These are phyloP conservation scores for Oryzias javanicus DNA, from an alignment of 2,113 vertebrate species.

Conservation along the genomic window DNA sequence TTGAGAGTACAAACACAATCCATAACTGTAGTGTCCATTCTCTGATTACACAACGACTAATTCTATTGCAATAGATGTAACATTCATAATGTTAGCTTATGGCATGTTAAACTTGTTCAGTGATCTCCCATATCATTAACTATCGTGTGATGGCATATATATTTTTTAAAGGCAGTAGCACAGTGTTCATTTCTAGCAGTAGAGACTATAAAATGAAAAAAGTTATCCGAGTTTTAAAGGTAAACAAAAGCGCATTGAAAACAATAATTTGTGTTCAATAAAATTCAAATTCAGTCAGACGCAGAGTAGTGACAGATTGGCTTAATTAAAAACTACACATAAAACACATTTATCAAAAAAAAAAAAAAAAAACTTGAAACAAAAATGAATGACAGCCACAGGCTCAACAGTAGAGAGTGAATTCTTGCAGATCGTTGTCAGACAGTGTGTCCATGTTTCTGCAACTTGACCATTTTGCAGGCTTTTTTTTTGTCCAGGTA, in stretches of 20 bases:
- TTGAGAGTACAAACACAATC: slow-evolving; percentile 53
- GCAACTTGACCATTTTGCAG: slow-evolving; percentile 42
- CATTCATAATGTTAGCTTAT: slow-evolving; percentile 65
- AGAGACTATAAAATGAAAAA: slow-evolving; percentile 72
- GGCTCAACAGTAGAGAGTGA: slow-evolving; percentile 43
- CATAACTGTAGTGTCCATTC: slow-evolving; percentile 33
- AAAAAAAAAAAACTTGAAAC: slow-evolving; percentile 60
- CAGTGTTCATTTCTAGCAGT: slow-evolving; percentile 73
- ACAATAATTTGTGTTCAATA: slow-evolving; percentile 58
- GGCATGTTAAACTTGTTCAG: slow-evolving; percentile 62
- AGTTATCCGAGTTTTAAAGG: slow-evolving; percentile 65
- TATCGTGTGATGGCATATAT: slow-evolving; percentile 57
- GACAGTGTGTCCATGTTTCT: slow-evolving; percentile 66
- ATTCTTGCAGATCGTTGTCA: slow-evolving; percentile 37
- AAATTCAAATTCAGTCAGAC: slow-evolving; percentile 58
- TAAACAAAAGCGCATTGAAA: slow-evolving; percentile 63
- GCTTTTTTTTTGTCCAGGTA: slow-evolving; percentile 22
- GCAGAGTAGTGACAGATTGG: slow-evolving; percentile 57
- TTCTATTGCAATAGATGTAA: slow-evolving; percentile 58
- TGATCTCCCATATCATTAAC: slow-evolving; percentile 63
- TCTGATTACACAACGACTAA: slow-evolving; percentile 57
- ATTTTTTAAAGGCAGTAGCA: slow-evolving; percentile 72
- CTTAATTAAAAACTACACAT: slow-evolving; percentile 65
- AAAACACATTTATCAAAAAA: slow-evolving; percentile 60
- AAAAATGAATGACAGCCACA: slow-evolving; percentile 54